Conservation (phyloP, 2,113 vertebrate species). For the Sinosuthora webbiana region DNA sequence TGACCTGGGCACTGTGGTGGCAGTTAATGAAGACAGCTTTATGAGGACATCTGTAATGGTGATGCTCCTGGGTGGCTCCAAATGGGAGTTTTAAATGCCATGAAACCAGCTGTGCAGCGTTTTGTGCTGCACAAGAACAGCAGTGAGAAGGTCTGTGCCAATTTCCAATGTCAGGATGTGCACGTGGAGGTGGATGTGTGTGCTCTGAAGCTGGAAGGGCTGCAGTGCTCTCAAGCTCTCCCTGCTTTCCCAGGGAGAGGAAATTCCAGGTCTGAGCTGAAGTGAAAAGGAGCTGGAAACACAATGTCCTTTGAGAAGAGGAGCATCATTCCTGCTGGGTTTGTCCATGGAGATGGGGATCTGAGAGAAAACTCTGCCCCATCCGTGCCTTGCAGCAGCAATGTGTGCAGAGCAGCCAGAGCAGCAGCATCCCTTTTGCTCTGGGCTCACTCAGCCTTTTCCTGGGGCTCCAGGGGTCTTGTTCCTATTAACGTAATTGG, state of each 20-base stretch:
- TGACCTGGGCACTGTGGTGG: neutral
- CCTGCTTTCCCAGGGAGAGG: neutral
- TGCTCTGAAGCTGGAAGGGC: neutral
- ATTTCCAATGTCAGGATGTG: neutral
- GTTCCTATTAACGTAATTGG: constrained; percentile 14
- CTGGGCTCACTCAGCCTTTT: neutral
- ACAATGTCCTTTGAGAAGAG: neutral
- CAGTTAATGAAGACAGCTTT: constrained; percentile 48
- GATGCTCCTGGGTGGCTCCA: constrained; percentile 15
- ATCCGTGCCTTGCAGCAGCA: neutral
- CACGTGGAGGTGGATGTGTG: fast-evolving
- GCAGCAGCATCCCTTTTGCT: neutral
- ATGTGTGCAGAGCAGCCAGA: neutral
- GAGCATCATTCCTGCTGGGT: neutral
- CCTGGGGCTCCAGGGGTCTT: constrained; percentile 4
- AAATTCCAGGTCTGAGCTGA: neutral
- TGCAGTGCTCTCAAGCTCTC: neutral
- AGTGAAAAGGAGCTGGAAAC: neutral
- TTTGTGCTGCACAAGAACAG: constrained; percentile 16
- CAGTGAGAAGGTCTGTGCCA: neutral
- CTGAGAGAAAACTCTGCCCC: neutral
- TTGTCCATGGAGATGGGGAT: neutral
- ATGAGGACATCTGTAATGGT: neutral
- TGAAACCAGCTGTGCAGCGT: constrained; percentile 41
- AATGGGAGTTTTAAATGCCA: constrained; percentile 22